Percentiles rank a stretch among this genome's conserved stretches.
phyloP scores from a whole-genome alignment of 2,888 invertebrate genomes.

The Argyresthia goedartella region DNA sequence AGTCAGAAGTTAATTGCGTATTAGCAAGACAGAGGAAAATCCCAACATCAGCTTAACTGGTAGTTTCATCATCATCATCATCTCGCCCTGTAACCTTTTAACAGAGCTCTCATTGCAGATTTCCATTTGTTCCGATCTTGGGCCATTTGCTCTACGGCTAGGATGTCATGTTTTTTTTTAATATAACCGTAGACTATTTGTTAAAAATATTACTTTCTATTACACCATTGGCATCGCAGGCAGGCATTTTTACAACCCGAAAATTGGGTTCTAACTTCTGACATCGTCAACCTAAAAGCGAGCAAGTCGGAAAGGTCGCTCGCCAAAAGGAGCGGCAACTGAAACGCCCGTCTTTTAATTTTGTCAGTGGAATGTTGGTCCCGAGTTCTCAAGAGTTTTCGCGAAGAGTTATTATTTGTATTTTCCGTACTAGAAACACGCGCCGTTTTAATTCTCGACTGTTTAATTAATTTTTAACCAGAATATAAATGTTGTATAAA shows the following conservation, averaged over 20 bases:
- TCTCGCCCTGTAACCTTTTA: no score
- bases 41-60: no score
- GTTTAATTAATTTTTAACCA: conserved; percentile 1
- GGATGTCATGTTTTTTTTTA: no score
- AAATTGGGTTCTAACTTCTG: not conserved
- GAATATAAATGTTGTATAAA: not conserved
- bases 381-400: not conserved
- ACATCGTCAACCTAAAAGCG: not conserved
- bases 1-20: no score
- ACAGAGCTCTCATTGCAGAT: no score
- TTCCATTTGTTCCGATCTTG: no score
- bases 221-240: no score
- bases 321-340: not conserved
- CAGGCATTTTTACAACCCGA: not conserved
- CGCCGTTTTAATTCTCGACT: not conserved
- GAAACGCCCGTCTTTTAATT: conserved; percentile 5
- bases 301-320: not conserved
- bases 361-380: conserved; percentile 5
- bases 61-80: no score
- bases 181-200: no score
- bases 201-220: no score
- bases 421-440: not conserved
- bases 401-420: conserved; percentile 1
- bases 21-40: no score
- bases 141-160: no score